Percentiles rank a stretch among this genome's conserved stretches.
Evolutionary conservation across 2,113 vertebrate genomes (phyloP).

Genomic region (Cnemophilus loriae): DNA sequence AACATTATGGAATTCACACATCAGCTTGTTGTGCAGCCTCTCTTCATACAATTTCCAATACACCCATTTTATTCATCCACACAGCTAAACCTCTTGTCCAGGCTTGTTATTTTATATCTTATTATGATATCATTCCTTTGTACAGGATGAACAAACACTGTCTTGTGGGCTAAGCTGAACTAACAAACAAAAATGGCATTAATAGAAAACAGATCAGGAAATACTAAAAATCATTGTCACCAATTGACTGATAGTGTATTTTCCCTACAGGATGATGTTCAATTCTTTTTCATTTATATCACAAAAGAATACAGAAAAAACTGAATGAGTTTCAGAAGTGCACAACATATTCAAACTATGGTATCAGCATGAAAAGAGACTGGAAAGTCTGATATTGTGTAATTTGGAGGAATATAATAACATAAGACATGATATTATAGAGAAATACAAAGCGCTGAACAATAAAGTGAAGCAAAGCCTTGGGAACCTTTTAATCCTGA

Average conservation of each 20-base stretch:
- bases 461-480: background rate
- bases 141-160: background rate
- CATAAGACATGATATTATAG: background rate
- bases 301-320: background rate
- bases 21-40: background rate
- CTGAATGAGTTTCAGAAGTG: background rate
- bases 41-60: background rate
- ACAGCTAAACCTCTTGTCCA: background rate
- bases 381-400: background rate
- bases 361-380: background rate
- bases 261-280: background rate
- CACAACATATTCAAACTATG: background rate
- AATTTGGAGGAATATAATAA: background rate
- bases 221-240: background rate
- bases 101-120: background rate
- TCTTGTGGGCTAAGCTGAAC: background rate
- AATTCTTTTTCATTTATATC: background rate
- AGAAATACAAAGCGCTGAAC: background rate
- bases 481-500: background rate
- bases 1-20: background rate
- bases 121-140: background rate
- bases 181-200: background rate
- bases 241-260: background rate
- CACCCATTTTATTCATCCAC: background rate
- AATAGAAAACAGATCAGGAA: background rate